Evolutionary conservation across 2,888 invertebrate genomes (phyloP).

Genomic region (Stegophylla sp.): DNA sequence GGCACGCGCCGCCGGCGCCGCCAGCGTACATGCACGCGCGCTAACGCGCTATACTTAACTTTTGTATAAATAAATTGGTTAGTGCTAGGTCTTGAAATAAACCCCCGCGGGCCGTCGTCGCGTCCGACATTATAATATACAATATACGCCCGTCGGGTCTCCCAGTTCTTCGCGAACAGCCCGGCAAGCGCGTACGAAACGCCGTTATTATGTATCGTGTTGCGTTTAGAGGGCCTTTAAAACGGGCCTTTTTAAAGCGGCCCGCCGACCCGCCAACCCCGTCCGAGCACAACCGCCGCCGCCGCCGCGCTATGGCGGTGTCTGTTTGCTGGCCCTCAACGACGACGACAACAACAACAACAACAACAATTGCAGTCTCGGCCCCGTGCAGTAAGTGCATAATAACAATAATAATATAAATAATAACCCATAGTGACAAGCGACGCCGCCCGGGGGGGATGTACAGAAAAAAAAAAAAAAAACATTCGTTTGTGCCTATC

Average conservation of each 20-base stretch:
- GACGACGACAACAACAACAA: too few relatives aligned
- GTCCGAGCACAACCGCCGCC: neutral
- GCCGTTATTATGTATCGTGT: conserved; percentile 17
- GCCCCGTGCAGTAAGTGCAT: neutral
- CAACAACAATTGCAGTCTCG: neutral
- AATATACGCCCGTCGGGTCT: conserved; percentile 38
- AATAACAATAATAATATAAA: neutral
- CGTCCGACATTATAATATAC: conserved; percentile 29
- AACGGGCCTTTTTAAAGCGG: too few relatives aligned
- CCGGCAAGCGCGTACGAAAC: conserved; percentile 48
- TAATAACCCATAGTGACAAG: too few relatives aligned
- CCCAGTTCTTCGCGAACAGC: conserved; percentile 58
- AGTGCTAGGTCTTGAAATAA: conserved; percentile 58
- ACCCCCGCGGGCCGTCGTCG: conserved; percentile 54
- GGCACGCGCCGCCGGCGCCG: neutral
- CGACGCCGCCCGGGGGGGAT: too few relatives aligned
- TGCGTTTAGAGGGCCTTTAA: too few relatives aligned
- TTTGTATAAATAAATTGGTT: conserved; percentile 59
- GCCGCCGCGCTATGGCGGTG: neutral
- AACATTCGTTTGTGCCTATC: too few relatives aligned
- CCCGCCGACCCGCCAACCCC: neutral
- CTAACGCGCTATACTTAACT: conserved; percentile 57
- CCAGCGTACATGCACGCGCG: neutral
- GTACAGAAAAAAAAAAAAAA: too few relatives aligned
- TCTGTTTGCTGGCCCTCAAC: neutral